These are phyloP conservation scores for Macaria notata DNA, from an alignment of 2,888 invertebrate genomes.

Conservation along the genomic window DNA sequence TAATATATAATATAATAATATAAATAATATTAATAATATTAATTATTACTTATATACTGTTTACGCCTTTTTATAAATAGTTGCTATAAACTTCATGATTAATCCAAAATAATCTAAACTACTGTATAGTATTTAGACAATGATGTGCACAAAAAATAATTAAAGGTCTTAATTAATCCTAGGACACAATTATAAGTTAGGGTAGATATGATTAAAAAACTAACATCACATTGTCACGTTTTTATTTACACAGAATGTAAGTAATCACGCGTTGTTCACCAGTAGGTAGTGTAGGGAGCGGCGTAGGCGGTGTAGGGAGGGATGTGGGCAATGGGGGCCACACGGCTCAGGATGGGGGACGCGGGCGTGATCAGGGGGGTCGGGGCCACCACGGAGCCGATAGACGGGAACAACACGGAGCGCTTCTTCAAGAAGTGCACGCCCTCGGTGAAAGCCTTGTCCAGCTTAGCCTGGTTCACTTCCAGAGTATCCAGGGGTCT, in stretches of 20 bases:
- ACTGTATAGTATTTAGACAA: too few species aligned
- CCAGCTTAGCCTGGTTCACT: slow-evolving; percentile 69
- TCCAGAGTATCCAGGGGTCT: slow-evolving; percentile 70
- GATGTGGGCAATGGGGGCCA: slow-evolving; percentile 31
- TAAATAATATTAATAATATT: too few species aligned
- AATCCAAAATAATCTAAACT: too few species aligned
- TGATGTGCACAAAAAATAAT: too few species aligned
- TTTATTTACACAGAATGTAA: slow-evolving; percentile 2
- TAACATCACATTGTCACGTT: background rate
- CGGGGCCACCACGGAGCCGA: slow-evolving; percentile 34
- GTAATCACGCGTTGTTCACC: slow-evolving; percentile 22
- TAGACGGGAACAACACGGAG: slow-evolving; percentile 46
- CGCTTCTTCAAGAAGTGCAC: slow-evolving; percentile 60
- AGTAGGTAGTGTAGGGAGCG: slow-evolving; percentile 32
- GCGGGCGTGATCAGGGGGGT: slow-evolving; percentile 31
- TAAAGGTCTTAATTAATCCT: too few species aligned
- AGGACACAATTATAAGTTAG: too few species aligned
- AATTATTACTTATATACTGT: too few species aligned
- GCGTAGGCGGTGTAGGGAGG: slow-evolving; percentile 24
- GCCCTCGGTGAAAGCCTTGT: slow-evolving; percentile 59
- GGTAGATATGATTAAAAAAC: too few species aligned
- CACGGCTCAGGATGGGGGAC: slow-evolving; percentile 31
- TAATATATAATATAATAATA: too few species aligned
- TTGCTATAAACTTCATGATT: too few species aligned
- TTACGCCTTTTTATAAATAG: too few species aligned